Base-by-base conservation (phyloP, 2,797 vertebrate species). In the Fistularia tabacaria region DNA sequence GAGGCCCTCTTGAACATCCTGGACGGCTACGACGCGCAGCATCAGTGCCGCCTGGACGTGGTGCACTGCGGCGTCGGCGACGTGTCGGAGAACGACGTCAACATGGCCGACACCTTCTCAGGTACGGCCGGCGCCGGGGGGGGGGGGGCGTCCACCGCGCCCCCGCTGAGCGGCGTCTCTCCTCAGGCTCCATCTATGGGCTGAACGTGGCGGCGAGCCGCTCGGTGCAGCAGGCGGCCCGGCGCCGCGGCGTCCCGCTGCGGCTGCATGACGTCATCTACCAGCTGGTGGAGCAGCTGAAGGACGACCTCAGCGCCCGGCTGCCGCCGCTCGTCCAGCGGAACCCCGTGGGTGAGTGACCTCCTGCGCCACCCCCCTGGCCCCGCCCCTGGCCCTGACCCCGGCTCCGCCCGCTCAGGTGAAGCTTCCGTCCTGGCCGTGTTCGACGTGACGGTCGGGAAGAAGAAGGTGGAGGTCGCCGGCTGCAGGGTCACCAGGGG, bases 401-500 rank as follows among this genome's bases (percentile, higher is more conserved):
- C 6, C 36, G 39, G 11, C 1, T 14, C 49, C 36, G 6, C 38
- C 11, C 14, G 1, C 25, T 1, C 86, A 95, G 96, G 97, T 43
- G 92, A 94, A 69, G 97, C 96, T 1, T 84, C 83, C 0, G 90
- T 99, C 40, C 71, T 97, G 14, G 83, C 93, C 46, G 81, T 71
- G 7, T 98, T 99, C 55, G 81, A 86, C 25, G 69, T 98, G 69
- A 91, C 93, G 0, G 82, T 90, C 59, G 95, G 94, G n/a, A 98
- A 95, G 80, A 95, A 74, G 80, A 93, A 90, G 81, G 68, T 96
- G 61, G 85, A 87, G 0, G 93, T 98, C 8, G 96, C 96, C 10
- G 97, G 96, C 11, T 99, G 97, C 79, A 87, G 94, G 67, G 94
- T 98, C 7, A 92, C 94, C 57, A 98, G 94, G 15, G 97, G 97